Base-by-base conservation (phyloP, 2,113 vertebrate species). In the Poecilia latipinna region DNA sequence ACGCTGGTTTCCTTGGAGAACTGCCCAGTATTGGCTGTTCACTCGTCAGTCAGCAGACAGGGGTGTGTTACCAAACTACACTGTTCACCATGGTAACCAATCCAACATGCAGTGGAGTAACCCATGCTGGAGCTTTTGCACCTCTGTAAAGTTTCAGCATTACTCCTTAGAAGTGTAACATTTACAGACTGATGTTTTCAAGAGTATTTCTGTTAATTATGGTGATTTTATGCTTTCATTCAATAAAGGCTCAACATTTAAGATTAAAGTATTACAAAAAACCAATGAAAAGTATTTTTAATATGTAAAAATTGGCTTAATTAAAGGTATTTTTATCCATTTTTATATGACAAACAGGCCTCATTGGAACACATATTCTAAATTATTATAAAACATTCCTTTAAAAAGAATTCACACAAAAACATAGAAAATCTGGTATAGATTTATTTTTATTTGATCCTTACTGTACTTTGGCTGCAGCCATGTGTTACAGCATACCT, bases 371-470 rank as follows among this genome's bases (percentile, higher is more conserved):
- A 6, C 48, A 51, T 7, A 51, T 24, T 54, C 19, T 22, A 24
- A 54, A 7, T 24, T 4, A 24, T 8, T 54, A 22, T 29, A 29
- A 29, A 29, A 24, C 5, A 54, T 54, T 24, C 8, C 22, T 54
- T 54, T 17, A 44, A 24, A 54, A 54, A 54, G 6, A 54, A 54
- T 24, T 22, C 48, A 54, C 6, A 22, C 10, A 54, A 54, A 54
- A 13, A 51, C 48, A 51, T 8, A 17, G 61, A 15, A 29, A 29
- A 62, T 62, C 6, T 39, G 37, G 6, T 62, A 29, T 17, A 15
- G 13, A 15, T 12, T 22, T 10, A 12, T 64, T 77, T 77, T 82
- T 54, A 77, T 82, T 82, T n/a, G 2, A 54, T 63, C 13, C 48
- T 24, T 22, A 24, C 7, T 54, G 48, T 24, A 4, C 22, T 54